These are phyloP conservation scores for Corythornis vintsioides DNA, from an alignment of 2,113 vertebrate genomes.

Conservation along the genomic window DNA sequence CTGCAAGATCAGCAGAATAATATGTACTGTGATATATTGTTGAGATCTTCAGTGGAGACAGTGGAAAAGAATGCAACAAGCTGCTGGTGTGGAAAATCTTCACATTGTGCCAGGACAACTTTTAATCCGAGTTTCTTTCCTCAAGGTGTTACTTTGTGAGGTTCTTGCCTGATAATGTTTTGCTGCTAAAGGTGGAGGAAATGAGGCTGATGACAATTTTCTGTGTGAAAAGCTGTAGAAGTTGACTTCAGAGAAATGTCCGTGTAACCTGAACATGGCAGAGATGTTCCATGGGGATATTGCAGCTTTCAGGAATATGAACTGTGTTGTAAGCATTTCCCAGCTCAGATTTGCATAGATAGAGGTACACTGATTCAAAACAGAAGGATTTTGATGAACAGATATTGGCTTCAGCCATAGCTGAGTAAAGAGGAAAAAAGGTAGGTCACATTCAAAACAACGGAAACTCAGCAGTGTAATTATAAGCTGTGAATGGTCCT, in stretches of 20 bases:
- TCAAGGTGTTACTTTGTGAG: neutral
- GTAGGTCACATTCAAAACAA: constrained; percentile 45
- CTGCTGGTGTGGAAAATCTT: neutral
- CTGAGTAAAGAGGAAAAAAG: constrained; percentile 53
- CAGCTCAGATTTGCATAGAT: neutral
- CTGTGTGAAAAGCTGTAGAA: neutral
- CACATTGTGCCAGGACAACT: neutral
- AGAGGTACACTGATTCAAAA: constrained; percentile 20
- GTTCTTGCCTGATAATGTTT: neutral
- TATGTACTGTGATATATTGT: neutral
- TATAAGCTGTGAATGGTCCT: neutral
- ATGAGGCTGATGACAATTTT: neutral
- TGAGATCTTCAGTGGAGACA: neutral
- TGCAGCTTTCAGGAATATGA: neutral
- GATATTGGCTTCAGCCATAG: constrained; percentile 6
- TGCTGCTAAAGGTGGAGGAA: constrained; percentile 1
- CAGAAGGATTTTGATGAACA: constrained; percentile 38
- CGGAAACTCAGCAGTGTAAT: constrained; percentile 21
- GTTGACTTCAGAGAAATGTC: neutral
- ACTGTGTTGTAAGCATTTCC: neutral
- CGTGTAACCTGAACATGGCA: accelerated
- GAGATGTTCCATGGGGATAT: neutral
- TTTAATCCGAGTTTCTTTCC: neutral
- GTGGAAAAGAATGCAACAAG: neutral
- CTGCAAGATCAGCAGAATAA: neutral